These are phyloP conservation scores for Paralichthys olivaceus DNA, from an alignment of 2,113 vertebrate genomes.

Conservation along the genomic window DNA sequence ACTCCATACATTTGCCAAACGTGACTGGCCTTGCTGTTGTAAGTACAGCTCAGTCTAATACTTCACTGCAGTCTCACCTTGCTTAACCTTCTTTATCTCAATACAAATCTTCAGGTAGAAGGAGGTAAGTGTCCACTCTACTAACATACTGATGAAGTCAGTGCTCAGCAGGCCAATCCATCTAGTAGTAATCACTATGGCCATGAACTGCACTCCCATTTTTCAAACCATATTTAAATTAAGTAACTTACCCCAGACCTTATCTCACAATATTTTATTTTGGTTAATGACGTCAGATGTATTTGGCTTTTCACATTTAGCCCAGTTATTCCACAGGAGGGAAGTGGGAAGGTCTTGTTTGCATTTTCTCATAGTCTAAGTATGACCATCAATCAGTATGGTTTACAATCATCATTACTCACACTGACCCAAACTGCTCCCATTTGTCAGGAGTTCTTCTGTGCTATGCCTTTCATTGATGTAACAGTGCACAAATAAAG, in stretches of 20 bases:
- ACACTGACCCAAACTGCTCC: not conserved
- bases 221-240: no score
- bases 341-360: not conserved
- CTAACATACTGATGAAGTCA: not conserved
- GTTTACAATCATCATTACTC: slow-evolving; percentile 23
- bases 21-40: not conserved
- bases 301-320: not conserved
- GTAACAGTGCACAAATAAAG: no score
- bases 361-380: slow-evolving; percentile 26
- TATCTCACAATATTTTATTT: not conserved
- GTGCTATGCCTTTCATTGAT: not conserved
- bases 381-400: slow-evolving; percentile 18
- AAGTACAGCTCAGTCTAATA: not conserved
- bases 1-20: not conserved
- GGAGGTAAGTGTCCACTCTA: not conserved
- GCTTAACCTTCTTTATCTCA: not conserved
- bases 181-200: no score
- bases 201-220: no score
- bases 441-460: slow-evolving; percentile 1
- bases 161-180: no score
- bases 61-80: not conserved
- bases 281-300: slow-evolving; percentile 9
- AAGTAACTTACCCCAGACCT: not conserved
- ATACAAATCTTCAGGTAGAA: not conserved
- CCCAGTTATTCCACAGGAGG: not conserved